Conservation (phyloP, 2,797 vertebrate genomes). For the Acanthurus lineatus region DNA sequence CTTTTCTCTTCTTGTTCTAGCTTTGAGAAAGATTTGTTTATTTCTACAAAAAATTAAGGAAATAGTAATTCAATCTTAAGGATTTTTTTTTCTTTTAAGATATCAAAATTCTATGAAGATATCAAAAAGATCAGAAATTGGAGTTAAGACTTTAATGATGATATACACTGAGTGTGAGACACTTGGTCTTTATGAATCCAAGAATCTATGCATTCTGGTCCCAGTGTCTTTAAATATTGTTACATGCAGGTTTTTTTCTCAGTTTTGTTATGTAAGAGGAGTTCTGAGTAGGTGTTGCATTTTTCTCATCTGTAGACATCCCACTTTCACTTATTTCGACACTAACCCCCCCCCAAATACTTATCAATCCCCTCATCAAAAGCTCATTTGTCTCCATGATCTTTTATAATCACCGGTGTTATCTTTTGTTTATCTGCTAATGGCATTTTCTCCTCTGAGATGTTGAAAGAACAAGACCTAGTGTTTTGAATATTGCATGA, state of each 20-base stretch:
- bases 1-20: neutral
- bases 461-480: slow-evolving; percentile 43
- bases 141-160: neutral
- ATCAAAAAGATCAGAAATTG: neutral
- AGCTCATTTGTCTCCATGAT: slow-evolving; percentile 21
- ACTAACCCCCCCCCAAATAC: neutral
- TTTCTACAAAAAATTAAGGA: neutral
- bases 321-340: slow-evolving; percentile 2
- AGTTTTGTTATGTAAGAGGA: slow-evolving; percentile 52
- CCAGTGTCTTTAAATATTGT: neutral
- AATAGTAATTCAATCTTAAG: neutral
- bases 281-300: neutral
- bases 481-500: slow-evolving; percentile 84
- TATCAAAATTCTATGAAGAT: too few relatives aligned
- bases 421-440: slow-evolving; percentile 51
- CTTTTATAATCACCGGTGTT: slow-evolving; percentile 20
- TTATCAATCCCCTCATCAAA: slow-evolving; percentile 9
- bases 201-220: neutral
- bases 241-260: neutral
- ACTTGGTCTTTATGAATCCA: neutral
- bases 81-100: neutral
- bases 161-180: neutral
- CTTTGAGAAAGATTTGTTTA: neutral
- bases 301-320: slow-evolving; percentile 1
- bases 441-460: slow-evolving; percentile 42